These are phyloP conservation scores for Alaudala cheleensis DNA, from an alignment of 2,113 vertebrate species.

Conservation along the genomic window DNA sequence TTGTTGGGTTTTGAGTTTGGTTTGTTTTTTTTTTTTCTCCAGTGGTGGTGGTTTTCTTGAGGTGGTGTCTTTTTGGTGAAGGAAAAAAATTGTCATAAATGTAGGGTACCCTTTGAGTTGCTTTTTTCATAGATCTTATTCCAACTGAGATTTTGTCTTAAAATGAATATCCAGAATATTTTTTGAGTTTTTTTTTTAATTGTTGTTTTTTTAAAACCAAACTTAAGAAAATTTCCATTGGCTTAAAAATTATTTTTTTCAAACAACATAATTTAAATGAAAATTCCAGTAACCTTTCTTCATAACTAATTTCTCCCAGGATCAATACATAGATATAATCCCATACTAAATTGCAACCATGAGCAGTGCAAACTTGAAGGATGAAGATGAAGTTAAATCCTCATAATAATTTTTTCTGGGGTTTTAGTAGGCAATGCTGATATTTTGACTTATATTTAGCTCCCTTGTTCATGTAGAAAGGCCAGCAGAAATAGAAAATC, in stretches of 20 bases:
- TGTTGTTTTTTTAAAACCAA: not conserved
- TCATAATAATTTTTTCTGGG: not conserved
- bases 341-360: not conserved
- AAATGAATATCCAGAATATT: not conserved
- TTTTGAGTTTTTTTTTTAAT: not conserved
- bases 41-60: not conserved
- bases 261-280: not conserved
- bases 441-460: not conserved
- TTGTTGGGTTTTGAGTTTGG: not conserved
- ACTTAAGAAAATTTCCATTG: not conserved
- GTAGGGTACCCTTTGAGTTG: not conserved
- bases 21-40: rapidly evolving
- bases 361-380: not conserved
- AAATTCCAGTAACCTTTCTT: not conserved
- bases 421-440: not conserved
- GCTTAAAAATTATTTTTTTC: not conserved
- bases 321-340: not conserved
- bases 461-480: not conserved
- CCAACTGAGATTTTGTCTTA: not conserved
- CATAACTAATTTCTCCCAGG: not conserved
- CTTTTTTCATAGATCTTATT: not conserved
- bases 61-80: not conserved
- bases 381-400: not conserved
- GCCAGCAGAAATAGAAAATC: not conserved
- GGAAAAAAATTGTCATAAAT: not conserved